phyloP scores from a whole-genome alignment of 2,797 vertebrate species.

The Sebastes trivittatus region DNA sequence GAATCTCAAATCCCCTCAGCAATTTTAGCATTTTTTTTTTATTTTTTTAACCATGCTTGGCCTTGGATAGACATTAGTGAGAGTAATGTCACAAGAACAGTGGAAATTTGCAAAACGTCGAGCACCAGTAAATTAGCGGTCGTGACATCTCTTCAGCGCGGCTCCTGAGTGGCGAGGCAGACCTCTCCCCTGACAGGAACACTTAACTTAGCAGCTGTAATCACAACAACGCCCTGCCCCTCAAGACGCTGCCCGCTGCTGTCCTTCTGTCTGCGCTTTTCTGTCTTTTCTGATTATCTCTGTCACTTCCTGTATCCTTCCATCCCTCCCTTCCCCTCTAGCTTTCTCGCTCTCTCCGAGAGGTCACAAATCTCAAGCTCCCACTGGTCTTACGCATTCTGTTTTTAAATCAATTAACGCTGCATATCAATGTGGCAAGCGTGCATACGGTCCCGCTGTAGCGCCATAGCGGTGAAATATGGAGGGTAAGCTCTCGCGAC shows the following conservation, averaged over 20 bases:
- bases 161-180: neutral
- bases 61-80: constrained; percentile 24
- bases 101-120: constrained; percentile 8
- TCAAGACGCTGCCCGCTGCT: neutral
- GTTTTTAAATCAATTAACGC: constrained; percentile 57
- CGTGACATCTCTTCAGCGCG: constrained; percentile 4
- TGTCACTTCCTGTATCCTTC: neutral
- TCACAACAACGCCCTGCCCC: constrained; percentile 18
- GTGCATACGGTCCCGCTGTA: constrained; percentile 18
- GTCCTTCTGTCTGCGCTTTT: neutral
- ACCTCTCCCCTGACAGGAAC: constrained; percentile 29
- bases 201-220: constrained; percentile 42
- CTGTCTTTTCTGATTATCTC: constrained; percentile 18
- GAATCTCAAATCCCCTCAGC: constrained; percentile 9
- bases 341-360: neutral
- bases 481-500: constrained; percentile 18
- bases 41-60: neutral
- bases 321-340: neutral
- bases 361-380: constrained; percentile 20
- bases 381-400: constrained; percentile 5
- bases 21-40: neutral
- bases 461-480: constrained; percentile 28
- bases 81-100: constrained; percentile 34
- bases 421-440: constrained; percentile 20
- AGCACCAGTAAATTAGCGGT: constrained; percentile 40